Conservation (phyloP, 1,140 invertebrate genomes). For the Spodoptera litura region DNA sequence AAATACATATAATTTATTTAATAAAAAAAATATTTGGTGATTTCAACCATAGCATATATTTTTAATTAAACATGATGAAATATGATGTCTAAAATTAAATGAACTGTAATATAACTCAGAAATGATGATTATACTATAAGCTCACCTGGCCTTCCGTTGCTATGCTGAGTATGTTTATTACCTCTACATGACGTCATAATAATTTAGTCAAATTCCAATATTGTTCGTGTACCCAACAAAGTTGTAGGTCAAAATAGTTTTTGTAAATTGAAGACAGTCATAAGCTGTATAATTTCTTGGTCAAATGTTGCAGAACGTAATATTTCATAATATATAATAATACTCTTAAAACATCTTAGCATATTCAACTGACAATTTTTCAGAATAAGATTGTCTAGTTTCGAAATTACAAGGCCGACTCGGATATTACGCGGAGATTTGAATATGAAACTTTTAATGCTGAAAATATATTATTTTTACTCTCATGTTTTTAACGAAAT, state of each 20-base stretch:
- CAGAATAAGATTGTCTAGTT: slow-evolving; percentile 23
- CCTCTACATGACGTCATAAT: too few relatives aligned
- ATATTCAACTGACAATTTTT: slow-evolving; percentile 35
- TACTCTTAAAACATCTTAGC: slow-evolving; percentile 19
- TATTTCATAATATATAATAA: slow-evolving; percentile 28
- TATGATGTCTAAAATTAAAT: too few relatives aligned
- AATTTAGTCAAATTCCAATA: too few relatives aligned
- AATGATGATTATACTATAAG: too few relatives aligned
- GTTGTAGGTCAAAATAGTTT: slow-evolving; percentile 11
- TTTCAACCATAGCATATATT: too few relatives aligned
- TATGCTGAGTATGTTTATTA: too few relatives aligned
- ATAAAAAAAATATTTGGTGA: too few relatives aligned
- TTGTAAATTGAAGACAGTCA: slow-evolving; percentile 1
- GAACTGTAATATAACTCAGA: too few relatives aligned
- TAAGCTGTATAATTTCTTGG: slow-evolving; percentile 24
- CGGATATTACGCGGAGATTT: slow-evolving; percentile 7
- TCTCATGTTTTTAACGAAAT: not conserved
- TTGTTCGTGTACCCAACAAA: not conserved
- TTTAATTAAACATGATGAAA: too few relatives aligned
- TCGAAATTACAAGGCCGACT: slow-evolving; percentile 30
- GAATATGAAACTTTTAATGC: slow-evolving; percentile 6
- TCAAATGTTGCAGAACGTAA: slow-evolving; percentile 21
- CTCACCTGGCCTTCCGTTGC: too few relatives aligned
- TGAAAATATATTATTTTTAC: slow-evolving; percentile 31
- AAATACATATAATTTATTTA: not conserved